phyloP scores from a whole-genome alignment of 2,888 invertebrate species.

The Cordylochernes scorpioides region DNA sequence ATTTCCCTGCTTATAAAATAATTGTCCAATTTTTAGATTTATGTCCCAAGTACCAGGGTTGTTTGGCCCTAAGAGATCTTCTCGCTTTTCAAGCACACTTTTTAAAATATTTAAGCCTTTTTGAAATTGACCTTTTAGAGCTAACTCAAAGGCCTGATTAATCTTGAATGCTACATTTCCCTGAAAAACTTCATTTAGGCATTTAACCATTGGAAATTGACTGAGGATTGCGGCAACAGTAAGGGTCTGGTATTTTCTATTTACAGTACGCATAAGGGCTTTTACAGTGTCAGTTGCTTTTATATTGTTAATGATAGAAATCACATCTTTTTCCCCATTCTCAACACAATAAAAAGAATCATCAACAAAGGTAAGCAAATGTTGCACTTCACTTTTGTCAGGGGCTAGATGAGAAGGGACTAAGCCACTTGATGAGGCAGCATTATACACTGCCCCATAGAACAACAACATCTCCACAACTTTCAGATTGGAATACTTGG shows the following conservation, averaged over 20 bases:
- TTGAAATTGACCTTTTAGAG: background rate
- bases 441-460: constrained; percentile 3
- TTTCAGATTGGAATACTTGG: background rate
- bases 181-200: background rate
- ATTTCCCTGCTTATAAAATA: background rate
- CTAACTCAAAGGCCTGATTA: background rate
- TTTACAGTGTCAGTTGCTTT: too few relatives aligned
- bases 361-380: too few relatives aligned
- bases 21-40: background rate
- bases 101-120: background rate
- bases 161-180: background rate
- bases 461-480: constrained; percentile 2
- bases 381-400: too few relatives aligned
- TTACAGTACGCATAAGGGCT: too few relatives aligned
- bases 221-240: too few relatives aligned
- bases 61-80: constrained; percentile 1
- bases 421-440: background rate
- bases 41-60: constrained; percentile 2
- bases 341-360: too few relatives aligned
- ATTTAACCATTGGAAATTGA: background rate
- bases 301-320: too few relatives aligned
- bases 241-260: too few relatives aligned
- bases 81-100: constrained; percentile 1
- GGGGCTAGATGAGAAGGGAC: background rate
- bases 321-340: too few relatives aligned